Base-by-base conservation (phyloP, 2,888 invertebrate species). In the Liodrosophila aerea region DNA sequence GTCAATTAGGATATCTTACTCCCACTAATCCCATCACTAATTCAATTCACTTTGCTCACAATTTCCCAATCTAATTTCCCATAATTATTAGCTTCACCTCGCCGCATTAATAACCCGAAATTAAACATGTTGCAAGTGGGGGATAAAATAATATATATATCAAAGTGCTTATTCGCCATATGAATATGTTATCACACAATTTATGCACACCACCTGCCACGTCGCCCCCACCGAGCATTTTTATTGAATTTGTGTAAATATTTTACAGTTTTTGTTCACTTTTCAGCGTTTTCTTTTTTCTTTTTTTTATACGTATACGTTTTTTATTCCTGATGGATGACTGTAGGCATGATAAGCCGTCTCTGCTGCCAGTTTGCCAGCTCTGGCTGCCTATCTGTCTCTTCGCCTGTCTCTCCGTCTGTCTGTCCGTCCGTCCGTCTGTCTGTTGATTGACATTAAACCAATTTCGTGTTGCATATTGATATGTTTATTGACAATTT, bases 401-500 rank as follows among this genome's bases (percentile, higher is more conserved):
- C 27, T 29, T 33, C 12, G 12, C 15, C 13, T 16, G 29, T 29
- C 22, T 7, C 12, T 29, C 27, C 1, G 15, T 44, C 29, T 13
- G 16, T 11, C 36, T 11, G 30, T 37, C 53, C 50, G 33, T 29
- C 43, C 34, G 34, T 41, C 50, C n/a, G 34, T 13, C n/a, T 33
- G 60, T 64, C 66, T 71, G 57, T 66, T 77, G 76, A 77, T 76
- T 77, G 76, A 76, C 78, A 78, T 73, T 73, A 77, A 77, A 56
- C 73, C 76, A 78, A 77, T 77, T 78, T 78, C 57, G 49, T 66
- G 62, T 46, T 62, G 78, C 73, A 78, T 77, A 77, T 77, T 77
- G 76, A 77, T 77, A 77, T 78, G 76, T 76, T 76, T 77, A 77
- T 74, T 76, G 76, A 76, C 76, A 77, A 62, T 76, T 76, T 69